A percentile compares a stretch with the other conserved stretches of the same genome.
Conservation (phyloP, 2,888 invertebrate genomes). For the Herminia tarsipennalis region DNA sequence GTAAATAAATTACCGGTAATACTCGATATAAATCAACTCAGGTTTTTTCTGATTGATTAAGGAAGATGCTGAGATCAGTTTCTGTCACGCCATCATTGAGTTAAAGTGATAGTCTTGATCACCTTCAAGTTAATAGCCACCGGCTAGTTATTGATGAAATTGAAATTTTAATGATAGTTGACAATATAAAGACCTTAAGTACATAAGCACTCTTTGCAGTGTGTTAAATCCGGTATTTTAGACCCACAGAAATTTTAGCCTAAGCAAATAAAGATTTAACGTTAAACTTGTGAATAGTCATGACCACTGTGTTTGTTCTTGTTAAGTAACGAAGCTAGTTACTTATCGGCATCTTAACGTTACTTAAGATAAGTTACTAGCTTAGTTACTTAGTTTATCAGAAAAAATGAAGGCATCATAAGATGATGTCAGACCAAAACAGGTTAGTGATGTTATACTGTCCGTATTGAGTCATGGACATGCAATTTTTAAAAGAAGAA, state of each 20-base stretch:
- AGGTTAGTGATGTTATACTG: constrained; percentile 19
- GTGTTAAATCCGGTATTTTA: too few species aligned
- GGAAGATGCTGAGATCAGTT: constrained; percentile 29
- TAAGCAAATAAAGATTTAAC: too few species aligned
- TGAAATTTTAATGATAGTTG: too few species aligned
- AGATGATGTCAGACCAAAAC: constrained; percentile 39
- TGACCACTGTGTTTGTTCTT: too few species aligned
- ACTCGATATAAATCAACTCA: constrained; percentile 45
- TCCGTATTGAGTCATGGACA: constrained; percentile 22
- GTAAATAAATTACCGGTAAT: constrained; percentile 51
- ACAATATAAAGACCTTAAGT: too few species aligned
- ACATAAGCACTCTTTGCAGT: too few species aligned
- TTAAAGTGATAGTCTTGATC: too few species aligned
- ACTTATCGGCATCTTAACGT: not conserved
- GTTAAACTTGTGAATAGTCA: too few species aligned
- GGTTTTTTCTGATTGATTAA: constrained; percentile 45
- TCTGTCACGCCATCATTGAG: constrained; percentile 5
- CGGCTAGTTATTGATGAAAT: too few species aligned
- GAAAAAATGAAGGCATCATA: constrained; percentile 13
- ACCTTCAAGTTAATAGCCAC: too few species aligned
- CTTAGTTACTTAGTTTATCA: constrained; percentile 13
- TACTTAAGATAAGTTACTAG: too few species aligned
- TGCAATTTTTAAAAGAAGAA: constrained; percentile 23
- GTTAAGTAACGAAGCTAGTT: not conserved
- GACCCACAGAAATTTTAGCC: too few species aligned